Conservation (phyloP, 2,113 vertebrate genomes). For the Percina caprodes region DNA sequence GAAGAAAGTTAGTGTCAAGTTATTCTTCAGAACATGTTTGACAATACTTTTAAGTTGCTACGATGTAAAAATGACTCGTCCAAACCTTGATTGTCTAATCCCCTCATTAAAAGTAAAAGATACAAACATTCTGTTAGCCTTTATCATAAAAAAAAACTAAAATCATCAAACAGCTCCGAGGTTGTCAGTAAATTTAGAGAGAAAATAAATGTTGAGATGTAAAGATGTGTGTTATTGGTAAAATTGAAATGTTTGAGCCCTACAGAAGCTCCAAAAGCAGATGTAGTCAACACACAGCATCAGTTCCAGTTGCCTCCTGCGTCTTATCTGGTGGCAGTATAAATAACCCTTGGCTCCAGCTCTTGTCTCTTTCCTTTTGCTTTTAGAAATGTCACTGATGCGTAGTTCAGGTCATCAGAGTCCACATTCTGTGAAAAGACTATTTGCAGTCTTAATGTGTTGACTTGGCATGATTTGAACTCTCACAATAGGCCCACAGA, state of each 20-base stretch:
- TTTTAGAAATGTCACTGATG: conserved; percentile 14
- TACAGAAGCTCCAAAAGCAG: too few species aligned
- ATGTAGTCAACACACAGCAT: too few species aligned
- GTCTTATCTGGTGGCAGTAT: conserved; percentile 41
- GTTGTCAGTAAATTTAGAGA: too few species aligned
- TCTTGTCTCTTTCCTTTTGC: background rate
- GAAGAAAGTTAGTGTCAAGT: too few species aligned
- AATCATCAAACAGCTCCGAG: too few species aligned
- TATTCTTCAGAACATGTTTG: too few species aligned
- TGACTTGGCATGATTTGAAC: background rate
- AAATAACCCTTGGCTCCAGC: background rate
- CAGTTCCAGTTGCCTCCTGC: background rate
- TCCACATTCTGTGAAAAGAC: background rate
- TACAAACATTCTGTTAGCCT: background rate
- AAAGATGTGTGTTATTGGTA: too few species aligned
- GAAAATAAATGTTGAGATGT: too few species aligned
- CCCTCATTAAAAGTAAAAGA: background rate
- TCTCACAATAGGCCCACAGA: background rate
- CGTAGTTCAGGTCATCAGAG: conserved; percentile 40
- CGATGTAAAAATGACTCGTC: too few species aligned
- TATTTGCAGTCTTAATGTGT: background rate
- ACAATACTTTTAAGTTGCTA: too few species aligned
- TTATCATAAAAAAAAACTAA: too few species aligned
- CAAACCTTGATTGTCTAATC: background rate
- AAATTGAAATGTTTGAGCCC: too few species aligned